These are phyloP conservation scores for Aramus guarauna DNA, from an alignment of 2,113 vertebrate genomes.

Conservation along the genomic window DNA sequence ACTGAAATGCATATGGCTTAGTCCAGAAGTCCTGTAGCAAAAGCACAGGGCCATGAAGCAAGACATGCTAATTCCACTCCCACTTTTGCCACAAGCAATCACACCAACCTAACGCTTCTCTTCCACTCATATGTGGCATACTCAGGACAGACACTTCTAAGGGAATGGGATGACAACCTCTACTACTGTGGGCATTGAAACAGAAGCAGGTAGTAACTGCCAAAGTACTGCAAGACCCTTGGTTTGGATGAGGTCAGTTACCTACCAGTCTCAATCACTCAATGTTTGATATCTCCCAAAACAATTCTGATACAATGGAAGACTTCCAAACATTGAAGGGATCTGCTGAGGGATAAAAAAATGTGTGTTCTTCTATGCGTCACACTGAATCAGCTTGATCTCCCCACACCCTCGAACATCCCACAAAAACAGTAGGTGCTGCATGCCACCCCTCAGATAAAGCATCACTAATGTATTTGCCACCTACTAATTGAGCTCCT, in stretches of 20 bases:
- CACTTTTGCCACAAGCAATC: not conserved
- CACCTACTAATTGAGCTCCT: conserved; percentile 6
- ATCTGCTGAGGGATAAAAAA: conserved; percentile 26
- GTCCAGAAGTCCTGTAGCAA: not conserved
- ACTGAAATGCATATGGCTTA: not conserved
- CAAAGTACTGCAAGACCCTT: not conserved
- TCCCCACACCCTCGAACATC: conserved; percentile 57
- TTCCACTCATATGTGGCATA: not conserved
- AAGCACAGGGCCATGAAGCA: not conserved
- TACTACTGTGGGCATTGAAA: not conserved
- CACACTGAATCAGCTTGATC: conserved; percentile 39
- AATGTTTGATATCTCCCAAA: not conserved
- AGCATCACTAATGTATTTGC: not conserved
- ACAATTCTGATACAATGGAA: not conserved
- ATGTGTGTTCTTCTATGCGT: not conserved
- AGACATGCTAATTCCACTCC: not conserved
- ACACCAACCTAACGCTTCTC: not conserved
- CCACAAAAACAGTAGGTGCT: conserved; percentile 42
- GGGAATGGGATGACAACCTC: not conserved
- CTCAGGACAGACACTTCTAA: not conserved
- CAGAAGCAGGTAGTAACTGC: not conserved
- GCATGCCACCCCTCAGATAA: conserved; percentile 47
- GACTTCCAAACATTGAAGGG: not conserved
- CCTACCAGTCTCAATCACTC: not conserved
- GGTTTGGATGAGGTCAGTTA: not conserved